Conservation (phyloP, 2,888 invertebrate species). For the Aquatica leii region DNA sequence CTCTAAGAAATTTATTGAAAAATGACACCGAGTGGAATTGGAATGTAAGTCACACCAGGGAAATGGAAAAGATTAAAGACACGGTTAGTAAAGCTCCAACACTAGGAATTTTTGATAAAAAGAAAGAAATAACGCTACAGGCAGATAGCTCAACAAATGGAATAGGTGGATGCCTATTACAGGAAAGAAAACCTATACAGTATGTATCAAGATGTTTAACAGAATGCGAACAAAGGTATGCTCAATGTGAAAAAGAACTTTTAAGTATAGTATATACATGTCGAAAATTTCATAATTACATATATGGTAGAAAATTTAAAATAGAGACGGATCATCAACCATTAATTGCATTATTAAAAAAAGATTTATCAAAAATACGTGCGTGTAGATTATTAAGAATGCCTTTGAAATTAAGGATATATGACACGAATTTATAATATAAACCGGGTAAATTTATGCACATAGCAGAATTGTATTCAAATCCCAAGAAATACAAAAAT, state of each 20-base stretch:
- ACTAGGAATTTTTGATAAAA: neutral
- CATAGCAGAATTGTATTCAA: neutral
- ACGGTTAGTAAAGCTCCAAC: slow-evolving; percentile 27
- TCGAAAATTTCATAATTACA: slow-evolving; percentile 49
- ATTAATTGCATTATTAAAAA: slow-evolving; percentile 20
- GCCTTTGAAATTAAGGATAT: neutral
- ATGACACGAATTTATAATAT: neutral
- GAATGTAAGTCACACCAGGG: too few species aligned
- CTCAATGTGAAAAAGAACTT: slow-evolving; percentile 51
- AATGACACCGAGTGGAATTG: slow-evolving; percentile 1
- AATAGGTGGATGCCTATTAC: slow-evolving; percentile 49
- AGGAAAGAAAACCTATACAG: slow-evolving; percentile 49
- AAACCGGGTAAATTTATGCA: neutral
- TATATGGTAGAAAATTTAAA: slow-evolving; percentile 39
- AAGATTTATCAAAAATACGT: neutral
- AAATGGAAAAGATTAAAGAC: too few species aligned
- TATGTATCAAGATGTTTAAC: slow-evolving; percentile 49
- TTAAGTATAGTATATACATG: slow-evolving; percentile 50
- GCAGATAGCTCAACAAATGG: slow-evolving; percentile 17
- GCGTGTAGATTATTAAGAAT: neutral
- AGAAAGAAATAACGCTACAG: slow-evolving; percentile 10
- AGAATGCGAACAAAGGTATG: slow-evolving; percentile 45
- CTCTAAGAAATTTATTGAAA: slow-evolving; percentile 28
- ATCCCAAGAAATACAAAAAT: neutral
- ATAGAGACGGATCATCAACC: slow-evolving; percentile 37